Percentiles rank a stretch among this genome's conserved stretches.
Evolutionary conservation across 2,113 vertebrate species (phyloP).

Genomic region (Podarcis muralis): DNA sequence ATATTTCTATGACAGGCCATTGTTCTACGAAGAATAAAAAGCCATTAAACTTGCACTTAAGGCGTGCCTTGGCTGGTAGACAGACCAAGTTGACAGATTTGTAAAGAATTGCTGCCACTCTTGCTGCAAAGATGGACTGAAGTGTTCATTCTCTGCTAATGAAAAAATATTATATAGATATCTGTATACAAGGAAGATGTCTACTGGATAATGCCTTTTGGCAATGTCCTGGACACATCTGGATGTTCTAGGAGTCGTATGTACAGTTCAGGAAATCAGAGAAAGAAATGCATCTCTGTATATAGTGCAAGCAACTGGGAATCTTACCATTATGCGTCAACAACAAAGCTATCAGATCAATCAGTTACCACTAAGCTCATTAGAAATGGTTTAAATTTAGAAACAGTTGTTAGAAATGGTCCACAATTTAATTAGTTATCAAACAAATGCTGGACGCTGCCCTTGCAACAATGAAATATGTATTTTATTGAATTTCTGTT

Average conservation of each 20-base stretch:
- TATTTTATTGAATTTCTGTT: background rate
- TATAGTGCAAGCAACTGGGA: background rate
- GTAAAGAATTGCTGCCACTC: background rate
- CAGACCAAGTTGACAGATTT: background rate
- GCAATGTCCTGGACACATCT: background rate
- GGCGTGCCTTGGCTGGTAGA: background rate
- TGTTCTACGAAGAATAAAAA: constrained; percentile 1
- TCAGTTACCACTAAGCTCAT: background rate
- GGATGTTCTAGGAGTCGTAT: background rate
- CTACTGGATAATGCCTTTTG: background rate
- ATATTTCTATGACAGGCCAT: background rate
- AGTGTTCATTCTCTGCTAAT: background rate
- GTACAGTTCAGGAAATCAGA: background rate
- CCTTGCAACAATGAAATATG: background rate
- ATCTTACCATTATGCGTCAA: background rate
- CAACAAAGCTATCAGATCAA: constrained; percentile 2
- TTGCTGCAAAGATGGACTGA: constrained; percentile 10
- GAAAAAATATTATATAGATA: background rate
- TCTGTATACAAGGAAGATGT: background rate
- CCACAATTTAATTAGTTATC: background rate
- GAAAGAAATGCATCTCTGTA: background rate
- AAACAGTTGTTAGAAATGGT: too few species aligned
- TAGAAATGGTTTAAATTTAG: background rate
- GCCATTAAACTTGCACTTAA: constrained; percentile 1
- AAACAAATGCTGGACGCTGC: background rate